Conservation (phyloP, 2,113 vertebrate genomes). For the Xiphophorus hellerii region DNA sequence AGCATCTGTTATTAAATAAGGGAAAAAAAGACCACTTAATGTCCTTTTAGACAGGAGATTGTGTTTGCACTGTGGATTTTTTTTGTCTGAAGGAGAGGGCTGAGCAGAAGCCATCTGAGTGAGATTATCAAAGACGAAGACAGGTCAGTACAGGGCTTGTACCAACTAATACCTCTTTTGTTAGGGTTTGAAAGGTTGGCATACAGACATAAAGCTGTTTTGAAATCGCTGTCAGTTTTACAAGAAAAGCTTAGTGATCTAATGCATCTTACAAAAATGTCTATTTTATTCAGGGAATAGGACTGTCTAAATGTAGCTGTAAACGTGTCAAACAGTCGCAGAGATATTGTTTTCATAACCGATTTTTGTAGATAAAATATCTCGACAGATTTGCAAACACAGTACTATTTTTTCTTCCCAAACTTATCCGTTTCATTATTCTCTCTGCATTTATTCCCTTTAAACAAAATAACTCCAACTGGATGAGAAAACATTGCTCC, state of each 20-base stretch:
- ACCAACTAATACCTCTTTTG: slow-evolving; percentile 65
- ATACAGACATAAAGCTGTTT: slow-evolving; percentile 28
- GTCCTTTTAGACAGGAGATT: slow-evolving; percentile 27
- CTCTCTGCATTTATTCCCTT: slow-evolving; percentile 57
- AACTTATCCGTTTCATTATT: slow-evolving; percentile 49
- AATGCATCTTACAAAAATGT: slow-evolving; percentile 11
- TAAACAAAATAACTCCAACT: slow-evolving; percentile 62
- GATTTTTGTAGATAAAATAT: slow-evolving; percentile 63
- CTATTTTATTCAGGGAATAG: slow-evolving; percentile 4
- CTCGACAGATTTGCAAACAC: slow-evolving; percentile 39
- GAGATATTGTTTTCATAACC: slow-evolving; percentile 18
- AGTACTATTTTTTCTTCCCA: slow-evolving; percentile 30
- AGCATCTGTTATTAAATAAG: neutral
- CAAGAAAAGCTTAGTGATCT: slow-evolving; percentile 37
- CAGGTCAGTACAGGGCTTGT: slow-evolving; percentile 55
- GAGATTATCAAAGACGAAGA: slow-evolving; percentile 56
- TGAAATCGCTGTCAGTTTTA: slow-evolving; percentile 42
- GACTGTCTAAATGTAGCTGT: slow-evolving; percentile 18
- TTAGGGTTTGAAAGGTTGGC: slow-evolving; percentile 54
- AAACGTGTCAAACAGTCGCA: slow-evolving; percentile 4
- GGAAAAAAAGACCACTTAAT: slow-evolving; percentile 7
- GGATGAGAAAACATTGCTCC: slow-evolving; percentile 63
- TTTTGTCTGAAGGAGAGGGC: slow-evolving; percentile 31
- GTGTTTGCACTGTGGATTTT: slow-evolving; percentile 33
- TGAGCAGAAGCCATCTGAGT: slow-evolving; percentile 35